Conservation (phyloP, 1,140 invertebrate genomes). For the Euwallacea similis region DNA sequence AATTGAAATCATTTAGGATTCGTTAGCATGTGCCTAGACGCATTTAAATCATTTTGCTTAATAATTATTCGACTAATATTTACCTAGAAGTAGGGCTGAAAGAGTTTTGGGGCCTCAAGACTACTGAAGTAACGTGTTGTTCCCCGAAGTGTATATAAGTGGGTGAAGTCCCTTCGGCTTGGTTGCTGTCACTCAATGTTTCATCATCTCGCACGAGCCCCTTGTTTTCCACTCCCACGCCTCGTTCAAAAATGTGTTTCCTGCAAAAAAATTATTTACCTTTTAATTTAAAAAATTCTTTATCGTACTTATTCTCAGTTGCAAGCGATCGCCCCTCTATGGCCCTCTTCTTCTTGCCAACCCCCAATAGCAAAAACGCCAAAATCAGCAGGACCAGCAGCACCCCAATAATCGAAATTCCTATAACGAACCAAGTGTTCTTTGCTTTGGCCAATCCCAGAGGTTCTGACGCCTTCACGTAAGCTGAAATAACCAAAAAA, state of each 20-base stretch:
- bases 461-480: conserved; percentile 66
- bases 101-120: conserved; percentile 41
- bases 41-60: no score
- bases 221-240: conserved; percentile 38
- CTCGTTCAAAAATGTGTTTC: conserved; percentile 45
- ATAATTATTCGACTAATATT: no score
- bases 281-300: conserved; percentile 24
- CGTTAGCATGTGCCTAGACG: no score
- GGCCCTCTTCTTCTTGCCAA: conserved; percentile 61
- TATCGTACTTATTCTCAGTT: conserved; percentile 39
- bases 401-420: conserved; percentile 62
- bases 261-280: conserved; percentile 18
- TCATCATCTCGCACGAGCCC: conserved; percentile 29
- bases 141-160: conserved; percentile 50
- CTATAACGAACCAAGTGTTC: conserved; percentile 66
- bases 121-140: conserved; percentile 40
- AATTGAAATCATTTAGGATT: no score
- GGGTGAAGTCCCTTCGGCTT: conserved; percentile 41
- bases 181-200: conserved; percentile 9
- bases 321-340: conserved; percentile 12
- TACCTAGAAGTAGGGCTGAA: conserved; percentile 33
- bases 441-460: conserved; percentile 64
- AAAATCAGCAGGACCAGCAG: conserved; percentile 66
- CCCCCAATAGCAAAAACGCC: conserved; percentile 61
- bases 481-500: conserved; percentile 59